These are phyloP conservation scores for Hypsibius dujardini DNA, from an alignment of 1,140 invertebrate genomes.

Conservation along the genomic window DNA sequence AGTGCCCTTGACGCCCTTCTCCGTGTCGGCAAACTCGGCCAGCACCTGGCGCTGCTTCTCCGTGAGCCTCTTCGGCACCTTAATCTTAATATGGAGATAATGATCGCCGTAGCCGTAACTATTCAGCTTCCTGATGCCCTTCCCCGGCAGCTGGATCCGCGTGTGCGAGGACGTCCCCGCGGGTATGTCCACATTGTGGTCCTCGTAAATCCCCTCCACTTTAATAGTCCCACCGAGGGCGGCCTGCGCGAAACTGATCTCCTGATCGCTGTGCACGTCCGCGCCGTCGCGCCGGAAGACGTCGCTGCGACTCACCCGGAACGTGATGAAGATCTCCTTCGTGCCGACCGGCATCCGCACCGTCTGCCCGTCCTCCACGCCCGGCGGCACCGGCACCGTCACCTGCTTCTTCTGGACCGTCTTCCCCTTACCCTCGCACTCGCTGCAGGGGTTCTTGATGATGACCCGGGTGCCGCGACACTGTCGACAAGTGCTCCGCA, in stretches of 20 bases:
- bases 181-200: too few relatives aligned
- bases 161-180: too few relatives aligned
- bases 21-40: too few relatives aligned
- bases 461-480: slow-evolving; percentile 67
- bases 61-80: too few relatives aligned
- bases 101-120: too few relatives aligned
- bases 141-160: too few relatives aligned
- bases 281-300: slow-evolving; percentile 79
- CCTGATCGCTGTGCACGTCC: slow-evolving; percentile 75
- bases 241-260: slow-evolving; percentile 72
- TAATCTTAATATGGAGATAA: too few relatives aligned
- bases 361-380: slow-evolving; percentile 85
- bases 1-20: too few relatives aligned
- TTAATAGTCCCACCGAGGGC: slow-evolving; percentile 74
- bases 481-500: slow-evolving; percentile 80
- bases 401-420: slow-evolving; percentile 72
- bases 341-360: slow-evolving; percentile 74
- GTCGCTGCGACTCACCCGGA: slow-evolving; percentile 70
- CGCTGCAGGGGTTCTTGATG: slow-evolving; percentile 73
- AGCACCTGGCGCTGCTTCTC: too few relatives aligned
- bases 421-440: slow-evolving; percentile 82
- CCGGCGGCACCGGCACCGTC: slow-evolving; percentile 85
- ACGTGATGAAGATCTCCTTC: slow-evolving; percentile 78
- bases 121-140: too few relatives aligned
- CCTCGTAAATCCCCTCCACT: too few relatives aligned